Evolutionary conservation across 2,888 invertebrate genomes (phyloP), one percentile per base, ranked within the genome.

Genomic region (Achlya flavicornis): DNA sequence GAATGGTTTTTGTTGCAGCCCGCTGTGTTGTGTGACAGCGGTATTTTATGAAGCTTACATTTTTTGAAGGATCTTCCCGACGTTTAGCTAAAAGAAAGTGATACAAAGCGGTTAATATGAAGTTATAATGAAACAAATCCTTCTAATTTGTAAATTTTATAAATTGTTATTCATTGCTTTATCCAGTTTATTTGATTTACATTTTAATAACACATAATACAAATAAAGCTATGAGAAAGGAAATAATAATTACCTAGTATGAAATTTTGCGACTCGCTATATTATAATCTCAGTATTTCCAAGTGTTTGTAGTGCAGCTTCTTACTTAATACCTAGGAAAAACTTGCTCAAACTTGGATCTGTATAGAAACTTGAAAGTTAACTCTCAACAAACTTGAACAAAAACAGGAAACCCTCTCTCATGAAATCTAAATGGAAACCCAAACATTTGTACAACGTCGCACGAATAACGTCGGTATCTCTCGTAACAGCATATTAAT

Each of bases 361-460:
- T 71, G 73, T 74, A 77, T 74, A 76, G 77, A 75, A 78, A 83
- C 69, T 79, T 70, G 75, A 70, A 73, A 71, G 71, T 77, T 70
- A 3, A 19, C 53, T 53, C 53, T 68, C 61, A 74, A 71, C 64
- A 67, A 79, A 80, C 73, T 83, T 75, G 73, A 79, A 79, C 76
- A 77, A 76, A 77, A 78, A 76, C 73, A 74, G 67, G 71, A 69
- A 74, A 74, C 66, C 72, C 70, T 69, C 53, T 53, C 53, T 71
- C 70, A 67, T 64, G 71, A 71, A 73, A 66, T 69, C 64, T 67
- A 41, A 41, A 41, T 67, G 63, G 69, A 64, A 68, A 62, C 64
- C 63, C 58, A 60, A 66, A 73, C 72, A 73, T 75, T 74, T 71
- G 64, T 70, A 71, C 67, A 67, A 64, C 64, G 63, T 69, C 59